These are phyloP conservation scores for Xestia c-nigrum DNA, from an alignment of 2,888 invertebrate genomes.

Conservation along the genomic window DNA sequence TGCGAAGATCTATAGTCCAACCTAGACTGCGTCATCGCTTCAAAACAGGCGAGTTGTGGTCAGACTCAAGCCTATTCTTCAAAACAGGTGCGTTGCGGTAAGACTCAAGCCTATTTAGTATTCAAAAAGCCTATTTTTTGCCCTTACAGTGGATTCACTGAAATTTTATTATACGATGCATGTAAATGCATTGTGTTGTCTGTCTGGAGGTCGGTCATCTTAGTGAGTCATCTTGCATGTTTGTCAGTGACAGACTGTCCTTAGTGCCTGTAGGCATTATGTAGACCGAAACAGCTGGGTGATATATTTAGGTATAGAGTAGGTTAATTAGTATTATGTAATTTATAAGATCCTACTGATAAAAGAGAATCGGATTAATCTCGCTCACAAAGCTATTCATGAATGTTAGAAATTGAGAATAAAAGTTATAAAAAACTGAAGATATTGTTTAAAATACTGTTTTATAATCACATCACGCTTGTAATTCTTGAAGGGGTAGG, in stretches of 20 bases:
- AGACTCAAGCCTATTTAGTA: too few species aligned
- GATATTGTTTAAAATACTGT: not conserved
- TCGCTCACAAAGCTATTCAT: not conserved
- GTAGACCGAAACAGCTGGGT: slow-evolving; percentile 33
- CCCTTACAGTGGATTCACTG: too few species aligned
- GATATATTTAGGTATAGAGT: slow-evolving; percentile 23
- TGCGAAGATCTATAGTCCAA: not conserved
- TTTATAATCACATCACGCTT: too few species aligned
- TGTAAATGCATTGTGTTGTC: not conserved
- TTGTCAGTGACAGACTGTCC: slow-evolving; percentile 18
- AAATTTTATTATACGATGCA: too few species aligned
- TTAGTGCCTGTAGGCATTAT: slow-evolving; percentile 16
- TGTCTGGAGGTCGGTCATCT: slow-evolving; percentile 21
- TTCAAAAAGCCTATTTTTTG: too few species aligned
- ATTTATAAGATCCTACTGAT: not conserved
- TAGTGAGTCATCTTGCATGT: slow-evolving; percentile 39
- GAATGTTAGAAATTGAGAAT: not conserved
- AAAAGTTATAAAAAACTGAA: too few species aligned
- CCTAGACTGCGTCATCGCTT: not conserved
- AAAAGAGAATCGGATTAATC: too few species aligned
- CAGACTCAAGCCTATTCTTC: too few species aligned
- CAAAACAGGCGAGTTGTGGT: not conserved
- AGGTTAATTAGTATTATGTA: not conserved
- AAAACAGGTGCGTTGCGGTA: too few species aligned
- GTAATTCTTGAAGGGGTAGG: too few species aligned